Evolutionary conservation across 1,140 invertebrate species (phyloP).

Genomic region (Aphidius gifuensis): DNA sequence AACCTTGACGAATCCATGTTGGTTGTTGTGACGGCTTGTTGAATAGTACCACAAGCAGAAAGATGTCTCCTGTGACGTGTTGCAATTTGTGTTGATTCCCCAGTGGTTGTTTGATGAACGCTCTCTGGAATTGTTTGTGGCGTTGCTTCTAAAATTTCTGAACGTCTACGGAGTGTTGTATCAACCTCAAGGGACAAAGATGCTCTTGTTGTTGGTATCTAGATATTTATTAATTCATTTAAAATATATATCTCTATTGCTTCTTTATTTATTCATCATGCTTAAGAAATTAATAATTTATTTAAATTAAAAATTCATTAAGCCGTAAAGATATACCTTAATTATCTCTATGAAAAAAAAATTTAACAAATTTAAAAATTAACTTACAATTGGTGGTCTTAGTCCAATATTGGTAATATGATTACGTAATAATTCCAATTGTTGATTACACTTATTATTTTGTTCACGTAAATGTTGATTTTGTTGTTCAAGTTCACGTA

Average conservation of each 20-base stretch:
- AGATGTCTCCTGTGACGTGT: slow-evolving; percentile 48
- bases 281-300: not conserved
- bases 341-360: slow-evolving; percentile 1
- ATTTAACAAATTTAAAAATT: not conserved
- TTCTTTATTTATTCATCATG: too few species aligned
- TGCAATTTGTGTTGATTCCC: slow-evolving; percentile 34
- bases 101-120: slow-evolving; percentile 36
- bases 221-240: not conserved
- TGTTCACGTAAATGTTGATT: slow-evolving; percentile 87
- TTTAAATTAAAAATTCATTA: slow-evolving; percentile 3
- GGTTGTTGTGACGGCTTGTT: slow-evolving; percentile 38
- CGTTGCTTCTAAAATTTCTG: slow-evolving; percentile 61
- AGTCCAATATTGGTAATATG: slow-evolving; percentile 68
- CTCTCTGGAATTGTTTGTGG: slow-evolving; percentile 45
- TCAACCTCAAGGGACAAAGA: slow-evolving; percentile 63
- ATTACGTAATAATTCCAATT: slow-evolving; percentile 81
- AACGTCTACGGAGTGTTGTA: slow-evolving; percentile 51
- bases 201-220: slow-evolving; percentile 54
- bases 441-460: slow-evolving; percentile 91
- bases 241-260: not conserved
- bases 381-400: slow-evolving; percentile 37
- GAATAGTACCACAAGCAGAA: slow-evolving; percentile 51
- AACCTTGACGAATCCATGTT: slow-evolving; percentile 51
- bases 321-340: not conserved
- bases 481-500: slow-evolving; percentile 91